Evolutionary conservation across 2,113 vertebrate species (phyloP), one percentile per base, ranked within the genome.

Genomic region (Hymenochirus boettgeri): DNA sequence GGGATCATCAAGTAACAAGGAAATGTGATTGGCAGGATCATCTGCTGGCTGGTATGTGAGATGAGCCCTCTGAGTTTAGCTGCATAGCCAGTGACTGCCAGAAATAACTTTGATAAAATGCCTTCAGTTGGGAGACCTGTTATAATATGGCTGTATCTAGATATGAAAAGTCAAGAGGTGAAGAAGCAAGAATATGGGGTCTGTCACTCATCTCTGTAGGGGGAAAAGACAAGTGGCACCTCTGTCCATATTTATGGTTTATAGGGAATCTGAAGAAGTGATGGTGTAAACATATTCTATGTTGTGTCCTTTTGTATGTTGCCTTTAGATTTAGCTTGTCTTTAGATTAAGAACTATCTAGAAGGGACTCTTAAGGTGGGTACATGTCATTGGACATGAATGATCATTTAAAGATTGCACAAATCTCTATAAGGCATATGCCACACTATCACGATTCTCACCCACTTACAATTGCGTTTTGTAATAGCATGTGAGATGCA

Each of bases 71-170:
- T 27, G 35, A 56, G 55, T 64, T 46, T 64, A 46, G 62, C 25
- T 29, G 51, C 51, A 55, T 64, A 64, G 37, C 45, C 37, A 6
- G 33, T 42, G 52, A 6, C n/a, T 51, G 63, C 63, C 63, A 66
- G 55, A 48, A 66, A 66, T 66, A 66, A 58, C 55, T 58, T 48
- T 58, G 63, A 66, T 58, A 66, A 58, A 7, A 31, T 27, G 22
- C 42, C n/a, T 58, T 7, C n/a, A 58, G 55, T 35, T 27, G 23
- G 27, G 45, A 58, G 17, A 21, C n/a, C n/a, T n/a, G 23, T 26
- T 31, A 66, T 51, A 46, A 39, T 7, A 2, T 33, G 15, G 22
- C 3, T 33, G 39, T 54, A n/a, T n/a, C 24, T 22, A 26, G 63
- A 66, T 58, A 51, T 51, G 17, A 51, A 12, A 10, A 58, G 22